phyloP scores from a whole-genome alignment of 2,113 vertebrate genomes.

The Tautogolabrus adspersus region DNA sequence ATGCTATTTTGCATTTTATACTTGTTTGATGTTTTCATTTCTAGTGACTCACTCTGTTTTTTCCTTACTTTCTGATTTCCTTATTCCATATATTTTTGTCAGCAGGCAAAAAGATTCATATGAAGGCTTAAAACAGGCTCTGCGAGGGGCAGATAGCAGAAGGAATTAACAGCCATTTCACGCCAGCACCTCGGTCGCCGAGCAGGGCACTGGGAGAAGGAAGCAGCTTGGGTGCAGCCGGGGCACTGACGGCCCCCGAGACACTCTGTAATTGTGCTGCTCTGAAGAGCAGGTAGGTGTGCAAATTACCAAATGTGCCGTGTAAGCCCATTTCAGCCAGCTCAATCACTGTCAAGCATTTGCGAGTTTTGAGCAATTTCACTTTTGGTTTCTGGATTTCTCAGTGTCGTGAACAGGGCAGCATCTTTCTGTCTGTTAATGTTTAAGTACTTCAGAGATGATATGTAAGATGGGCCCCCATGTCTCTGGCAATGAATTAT shows the following conservation, averaged over 20 bases:
- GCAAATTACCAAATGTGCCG: slow-evolving; percentile 86
- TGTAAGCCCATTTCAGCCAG: slow-evolving; percentile 81
- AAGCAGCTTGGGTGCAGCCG: slow-evolving; percentile 66
- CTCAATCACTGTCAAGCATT: slow-evolving; percentile 81
- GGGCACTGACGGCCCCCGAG: slow-evolving; percentile 69
- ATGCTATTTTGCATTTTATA: slow-evolving; percentile 78
- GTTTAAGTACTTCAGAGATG: slow-evolving; percentile 27
- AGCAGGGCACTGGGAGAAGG: slow-evolving; percentile 69
- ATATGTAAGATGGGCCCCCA: slow-evolving; percentile 4
- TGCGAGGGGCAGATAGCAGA: slow-evolving; percentile 82
- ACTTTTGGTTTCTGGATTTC: slow-evolving; percentile 69
- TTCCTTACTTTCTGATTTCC: slow-evolving; percentile 51
- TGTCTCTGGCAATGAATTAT: background rate
- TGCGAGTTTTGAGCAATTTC: slow-evolving; percentile 70
- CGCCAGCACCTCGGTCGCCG: slow-evolving; percentile 68
- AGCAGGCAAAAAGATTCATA: slow-evolving; percentile 63
- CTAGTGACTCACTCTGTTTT: slow-evolving; percentile 25
- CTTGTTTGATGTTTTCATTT: slow-evolving; percentile 79
- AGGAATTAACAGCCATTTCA: slow-evolving; percentile 86
- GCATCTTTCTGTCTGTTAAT: slow-evolving; percentile 26
- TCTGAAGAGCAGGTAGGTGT: slow-evolving; percentile 86
- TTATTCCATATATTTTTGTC: slow-evolving; percentile 52
- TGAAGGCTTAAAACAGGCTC: slow-evolving; percentile 81
- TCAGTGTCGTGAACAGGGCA: slow-evolving; percentile 50
- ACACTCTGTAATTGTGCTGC: slow-evolving; percentile 81